A percentile compares a stretch with the other conserved stretches of the same genome.
Evolutionary conservation across 2,113 vertebrate species (phyloP).

Genomic region (Bos taurus): ARS-UCD2.0 NC_037329.1:89375001-89375500

Average conservation of each 20-base stretch:
- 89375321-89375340: background rate
- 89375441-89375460: background rate
- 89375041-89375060: background rate
- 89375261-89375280: background rate
- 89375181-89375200: background rate
- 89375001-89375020: background rate
- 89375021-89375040: background rate
- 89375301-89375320: background rate
- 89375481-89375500: background rate
- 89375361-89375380: background rate
- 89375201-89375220: background rate
- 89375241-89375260: background rate
- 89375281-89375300: background rate
- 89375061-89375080: background rate
- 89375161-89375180: background rate
- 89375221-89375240: background rate
- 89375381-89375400: background rate
- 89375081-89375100: background rate
- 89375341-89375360: background rate
- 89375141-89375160: background rate
- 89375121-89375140: background rate
- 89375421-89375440: background rate
- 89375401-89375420: background rate
- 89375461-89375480: background rate
- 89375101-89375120: background rate